A percentile compares a stretch with the other conserved stretches of the same genome.
phyloP scores from a whole-genome alignment of 2,888 invertebrate species.

The Drosophila mulleri region DNA sequence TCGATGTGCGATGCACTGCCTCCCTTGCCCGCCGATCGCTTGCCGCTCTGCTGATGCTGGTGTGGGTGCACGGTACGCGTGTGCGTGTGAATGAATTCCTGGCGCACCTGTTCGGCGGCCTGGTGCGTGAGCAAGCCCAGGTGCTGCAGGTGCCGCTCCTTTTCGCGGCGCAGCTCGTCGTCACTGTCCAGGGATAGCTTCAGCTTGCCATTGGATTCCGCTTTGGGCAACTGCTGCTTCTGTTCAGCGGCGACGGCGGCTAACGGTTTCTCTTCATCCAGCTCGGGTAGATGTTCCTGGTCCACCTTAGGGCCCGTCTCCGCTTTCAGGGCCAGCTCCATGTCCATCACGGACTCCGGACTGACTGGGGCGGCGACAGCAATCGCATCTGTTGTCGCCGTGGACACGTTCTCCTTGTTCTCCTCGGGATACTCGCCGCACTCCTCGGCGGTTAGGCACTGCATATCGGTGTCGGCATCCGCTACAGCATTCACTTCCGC shows the following conservation, averaged over 20 bases:
- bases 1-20: constrained; percentile 82
- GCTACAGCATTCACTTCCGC: constrained; percentile 28
- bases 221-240: constrained; percentile 32
- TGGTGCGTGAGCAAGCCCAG: constrained; percentile 91
- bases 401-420: constrained; percentile 64
- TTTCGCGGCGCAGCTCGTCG: constrained; percentile 88
- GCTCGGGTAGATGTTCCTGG: constrained; percentile 10
- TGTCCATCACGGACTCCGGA: constrained; percentile 38
- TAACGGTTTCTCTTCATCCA: constrained; percentile 52
- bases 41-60: constrained; percentile 59
- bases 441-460: constrained; percentile 21
- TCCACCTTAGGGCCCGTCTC: constrained; percentile 25
- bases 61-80: constrained; percentile 62
- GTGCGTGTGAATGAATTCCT: constrained; percentile 80
- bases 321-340: constrained; percentile 48
- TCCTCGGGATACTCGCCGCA: constrained; percentile 53
- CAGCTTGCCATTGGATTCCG: constrained; percentile 48
- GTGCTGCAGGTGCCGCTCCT: constrained; percentile 90
- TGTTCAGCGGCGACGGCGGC: constrained; percentile 40
- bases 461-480: constrained; percentile 34
- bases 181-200: constrained; percentile 66
- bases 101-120: constrained; percentile 88
- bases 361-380: not conserved
- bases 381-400: constrained; percentile 37
- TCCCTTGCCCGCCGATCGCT: constrained; percentile 67